Conservation (phyloP, 2,797 vertebrate genomes). For the Acanthurus leucopareius region DNA sequence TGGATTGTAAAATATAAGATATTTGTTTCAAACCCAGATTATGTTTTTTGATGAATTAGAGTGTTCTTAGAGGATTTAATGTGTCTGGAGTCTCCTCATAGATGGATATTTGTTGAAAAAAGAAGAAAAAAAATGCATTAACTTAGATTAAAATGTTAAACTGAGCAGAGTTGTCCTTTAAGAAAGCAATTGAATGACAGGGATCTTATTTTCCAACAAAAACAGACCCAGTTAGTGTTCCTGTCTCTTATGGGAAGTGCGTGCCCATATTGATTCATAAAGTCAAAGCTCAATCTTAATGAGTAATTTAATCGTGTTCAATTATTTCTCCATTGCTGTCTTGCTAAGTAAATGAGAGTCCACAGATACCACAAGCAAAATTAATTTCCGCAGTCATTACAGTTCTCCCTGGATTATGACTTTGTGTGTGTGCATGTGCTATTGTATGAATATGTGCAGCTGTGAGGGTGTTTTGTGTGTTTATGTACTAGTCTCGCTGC, state of each 20-base stretch:
- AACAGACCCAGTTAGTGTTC: not conserved
- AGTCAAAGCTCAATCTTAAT: slow-evolving; percentile 22
- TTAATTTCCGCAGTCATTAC: slow-evolving; percentile 47
- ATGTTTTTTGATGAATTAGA: no score
- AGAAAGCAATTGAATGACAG: not conserved
- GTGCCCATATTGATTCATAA: slow-evolving; percentile 2
- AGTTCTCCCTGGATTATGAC: not conserved
- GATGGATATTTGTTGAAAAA: no score
- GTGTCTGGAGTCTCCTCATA: no score
- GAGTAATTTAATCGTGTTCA: slow-evolving; percentile 38
- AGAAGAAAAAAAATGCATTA: no score
- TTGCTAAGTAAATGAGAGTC: slow-evolving; percentile 40
- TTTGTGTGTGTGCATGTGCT: not conserved
- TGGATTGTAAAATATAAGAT: not conserved
- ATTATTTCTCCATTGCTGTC: slow-evolving; percentile 37
- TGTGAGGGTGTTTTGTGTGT: slow-evolving; percentile 1
- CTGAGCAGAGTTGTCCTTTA: no score
- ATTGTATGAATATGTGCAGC: not conserved
- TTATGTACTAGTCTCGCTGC: slow-evolving; percentile 15
- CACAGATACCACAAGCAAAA: slow-evolving; percentile 15
- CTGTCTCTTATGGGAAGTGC: not conserved
- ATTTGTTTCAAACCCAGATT: not conserved
- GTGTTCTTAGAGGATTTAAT: no score
- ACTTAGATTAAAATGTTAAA: no score
- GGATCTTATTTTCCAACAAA: not conserved